Percentiles rank a stretch among this genome's conserved stretches.
Evolutionary conservation across 2,888 invertebrate species (phyloP).

Genomic region (Belgica antarctica): DNA sequence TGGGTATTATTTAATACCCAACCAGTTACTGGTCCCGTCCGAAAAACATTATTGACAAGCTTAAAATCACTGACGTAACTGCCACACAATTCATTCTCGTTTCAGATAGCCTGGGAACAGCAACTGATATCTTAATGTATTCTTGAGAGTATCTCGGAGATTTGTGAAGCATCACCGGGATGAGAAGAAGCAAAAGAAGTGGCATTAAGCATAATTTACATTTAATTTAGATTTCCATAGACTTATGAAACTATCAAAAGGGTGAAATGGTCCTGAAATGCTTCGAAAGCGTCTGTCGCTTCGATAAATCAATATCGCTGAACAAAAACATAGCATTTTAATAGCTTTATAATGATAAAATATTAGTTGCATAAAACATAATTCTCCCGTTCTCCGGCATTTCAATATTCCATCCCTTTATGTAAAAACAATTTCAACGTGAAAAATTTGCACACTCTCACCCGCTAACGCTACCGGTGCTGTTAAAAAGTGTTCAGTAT

Average conservation of each 20-base stretch:
- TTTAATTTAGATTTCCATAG: slow-evolving; percentile 38
- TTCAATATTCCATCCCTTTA: slow-evolving; percentile 8
- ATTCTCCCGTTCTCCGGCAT: neutral
- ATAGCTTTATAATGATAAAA: slow-evolving; percentile 42
- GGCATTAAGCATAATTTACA: slow-evolving; percentile 43
- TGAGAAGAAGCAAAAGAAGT: slow-evolving; percentile 22
- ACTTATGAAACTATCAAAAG: slow-evolving; percentile 2
- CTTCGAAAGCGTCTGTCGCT: too few species aligned
- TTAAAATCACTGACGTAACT: too few species aligned
- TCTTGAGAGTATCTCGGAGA: slow-evolving; percentile 40
- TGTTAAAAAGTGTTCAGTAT: neutral
- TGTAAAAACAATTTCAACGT: slow-evolving; percentile 25
- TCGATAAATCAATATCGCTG: slow-evolving; percentile 5
- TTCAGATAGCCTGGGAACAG: slow-evolving; percentile 1
- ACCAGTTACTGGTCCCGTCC: too few species aligned
- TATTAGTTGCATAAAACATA: slow-evolving; percentile 43
- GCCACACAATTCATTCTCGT: neutral
- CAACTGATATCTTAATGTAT: slow-evolving; percentile 37
- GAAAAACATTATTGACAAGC: too few species aligned
- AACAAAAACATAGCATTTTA: slow-evolving; percentile 34
- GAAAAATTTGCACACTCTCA: neutral
- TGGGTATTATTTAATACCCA: too few species aligned
- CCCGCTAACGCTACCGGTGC: slow-evolving; percentile 26
- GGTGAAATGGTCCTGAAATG: slow-evolving; percentile 1
- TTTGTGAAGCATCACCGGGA: slow-evolving; percentile 30